Percentiles rank a stretch among this genome's conserved stretches.
These are phyloP conservation scores for Druceiella hillmani DNA, from an alignment of 2,888 invertebrate species.

Conservation along the genomic window DNA sequence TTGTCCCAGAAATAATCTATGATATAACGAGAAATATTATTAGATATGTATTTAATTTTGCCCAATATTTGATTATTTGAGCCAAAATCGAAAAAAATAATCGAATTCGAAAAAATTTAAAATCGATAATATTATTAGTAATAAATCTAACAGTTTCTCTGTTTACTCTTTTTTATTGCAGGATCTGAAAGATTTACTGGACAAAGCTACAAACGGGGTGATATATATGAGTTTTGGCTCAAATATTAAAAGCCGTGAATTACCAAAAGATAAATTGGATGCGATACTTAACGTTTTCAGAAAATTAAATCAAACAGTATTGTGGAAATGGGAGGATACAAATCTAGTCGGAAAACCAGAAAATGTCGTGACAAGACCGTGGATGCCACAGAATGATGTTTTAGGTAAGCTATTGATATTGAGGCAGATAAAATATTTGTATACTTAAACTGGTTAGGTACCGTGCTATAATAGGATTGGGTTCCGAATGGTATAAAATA, in stretches of 20 bases:
- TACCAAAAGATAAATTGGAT: slow-evolving; percentile 27
- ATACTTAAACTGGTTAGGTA: no score
- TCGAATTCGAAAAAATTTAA: no score
- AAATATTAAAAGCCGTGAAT: slow-evolving; percentile 26
- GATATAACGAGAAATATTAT: no score
- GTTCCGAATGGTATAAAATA: no score
- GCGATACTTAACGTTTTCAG: slow-evolving; percentile 35
- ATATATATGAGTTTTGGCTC: slow-evolving; percentile 33
- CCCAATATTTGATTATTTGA: no score
- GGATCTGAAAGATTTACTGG: slow-evolving; percentile 30
- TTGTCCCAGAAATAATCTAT: no score
- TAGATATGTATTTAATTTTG: no score
- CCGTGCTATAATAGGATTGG: no score
- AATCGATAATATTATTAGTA: no score
- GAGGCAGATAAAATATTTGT: no score
- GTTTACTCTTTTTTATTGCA: slow-evolving; percentile 19
- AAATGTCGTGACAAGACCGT: slow-evolving; percentile 42
- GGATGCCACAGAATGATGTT: slow-evolving; percentile 52
- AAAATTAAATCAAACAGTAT: slow-evolving; percentile 38
- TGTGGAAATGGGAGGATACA: slow-evolving; percentile 49
- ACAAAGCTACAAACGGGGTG: slow-evolving; percentile 28
- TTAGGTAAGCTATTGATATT: slow-evolving; percentile 31
- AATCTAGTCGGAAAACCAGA: slow-evolving; percentile 32
- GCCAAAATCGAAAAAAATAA: no score
- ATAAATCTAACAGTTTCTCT: no score